Conservation (phyloP, 2,113 vertebrate species). For the Candoia aspera region DNA sequence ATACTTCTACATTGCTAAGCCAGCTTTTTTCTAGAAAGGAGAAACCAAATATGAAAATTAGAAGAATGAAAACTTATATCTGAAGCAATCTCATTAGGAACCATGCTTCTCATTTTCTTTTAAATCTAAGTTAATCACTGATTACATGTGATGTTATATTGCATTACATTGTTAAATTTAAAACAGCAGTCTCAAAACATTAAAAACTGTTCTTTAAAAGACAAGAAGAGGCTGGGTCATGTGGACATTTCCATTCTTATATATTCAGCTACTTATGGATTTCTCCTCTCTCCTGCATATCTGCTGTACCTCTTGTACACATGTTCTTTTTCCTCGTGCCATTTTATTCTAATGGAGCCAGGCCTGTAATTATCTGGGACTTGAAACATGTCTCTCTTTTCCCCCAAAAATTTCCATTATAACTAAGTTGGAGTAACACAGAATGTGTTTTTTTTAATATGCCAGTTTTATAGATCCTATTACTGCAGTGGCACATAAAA, state of each 20-base stretch:
- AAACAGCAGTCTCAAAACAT: not conserved
- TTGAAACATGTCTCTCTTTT: not conserved
- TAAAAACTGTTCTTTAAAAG: not conserved
- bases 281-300: not conserved
- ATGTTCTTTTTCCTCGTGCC: not conserved
- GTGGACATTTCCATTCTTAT: not conserved
- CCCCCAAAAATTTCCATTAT: not conserved
- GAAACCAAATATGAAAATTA: conserved; percentile 35
- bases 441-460: not conserved
- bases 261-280: not conserved
- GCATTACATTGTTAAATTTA: not conserved
- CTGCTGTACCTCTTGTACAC: no score
- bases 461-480: not conserved
- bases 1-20: conserved; percentile 4
- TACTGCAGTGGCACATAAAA: not conserved
- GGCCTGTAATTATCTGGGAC: not conserved
- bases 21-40: conserved; percentile 59
- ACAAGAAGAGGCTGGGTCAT: not conserved
- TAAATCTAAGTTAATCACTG: not conserved
- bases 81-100: not conserved
- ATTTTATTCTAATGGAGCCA: not conserved
- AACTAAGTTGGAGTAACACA: not conserved
- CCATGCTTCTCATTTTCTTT: not conserved
- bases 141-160: not conserved
- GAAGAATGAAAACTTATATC: not conserved